Conservation (phyloP, 1,140 invertebrate genomes). For the Teleogryllus occipitalis region DNA sequence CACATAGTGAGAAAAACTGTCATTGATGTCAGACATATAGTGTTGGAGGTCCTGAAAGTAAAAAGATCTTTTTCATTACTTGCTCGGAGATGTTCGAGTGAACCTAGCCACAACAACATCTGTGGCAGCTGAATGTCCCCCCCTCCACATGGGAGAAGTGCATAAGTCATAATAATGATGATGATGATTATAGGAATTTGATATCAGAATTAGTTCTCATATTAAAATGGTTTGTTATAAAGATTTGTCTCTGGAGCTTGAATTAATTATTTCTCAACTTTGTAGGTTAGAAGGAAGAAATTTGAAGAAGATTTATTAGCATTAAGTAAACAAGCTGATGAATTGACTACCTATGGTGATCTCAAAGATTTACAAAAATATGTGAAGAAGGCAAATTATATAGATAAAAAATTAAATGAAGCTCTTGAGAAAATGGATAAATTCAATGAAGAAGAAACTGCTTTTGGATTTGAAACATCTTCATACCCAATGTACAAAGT, state of each 20-base stretch:
- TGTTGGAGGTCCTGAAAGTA: no score
- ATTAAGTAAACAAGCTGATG: slow-evolving; percentile 72
- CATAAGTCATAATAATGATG: no score
- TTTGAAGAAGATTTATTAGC: slow-evolving; percentile 56
- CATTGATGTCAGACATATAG: no score
- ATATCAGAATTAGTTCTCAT: no score
- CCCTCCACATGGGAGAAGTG: no score
- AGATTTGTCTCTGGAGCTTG: not conserved
- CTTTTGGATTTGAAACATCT: slow-evolving; percentile 83
- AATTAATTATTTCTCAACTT: not conserved
- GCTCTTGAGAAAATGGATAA: slow-evolving; percentile 77
- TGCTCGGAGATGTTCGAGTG: no score
- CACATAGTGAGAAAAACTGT: no score
- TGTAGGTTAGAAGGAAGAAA: slow-evolving; percentile 17
- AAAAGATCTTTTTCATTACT: no score
- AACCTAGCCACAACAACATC: no score
- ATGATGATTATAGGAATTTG: no score
- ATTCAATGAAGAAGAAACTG: slow-evolving; percentile 86
- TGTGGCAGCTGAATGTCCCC: no score
- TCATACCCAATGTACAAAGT: slow-evolving; percentile 76
- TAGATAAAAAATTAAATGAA: slow-evolving; percentile 58
- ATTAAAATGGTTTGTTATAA: no score
- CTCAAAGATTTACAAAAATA: slow-evolving; percentile 80
- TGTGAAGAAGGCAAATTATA: slow-evolving; percentile 62
- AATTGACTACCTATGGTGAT: slow-evolving; percentile 82